These are phyloP conservation scores for Dunckerocampus dactyliophorus DNA, from an alignment of 2,113 vertebrate genomes.

Conservation along the genomic window DNA sequence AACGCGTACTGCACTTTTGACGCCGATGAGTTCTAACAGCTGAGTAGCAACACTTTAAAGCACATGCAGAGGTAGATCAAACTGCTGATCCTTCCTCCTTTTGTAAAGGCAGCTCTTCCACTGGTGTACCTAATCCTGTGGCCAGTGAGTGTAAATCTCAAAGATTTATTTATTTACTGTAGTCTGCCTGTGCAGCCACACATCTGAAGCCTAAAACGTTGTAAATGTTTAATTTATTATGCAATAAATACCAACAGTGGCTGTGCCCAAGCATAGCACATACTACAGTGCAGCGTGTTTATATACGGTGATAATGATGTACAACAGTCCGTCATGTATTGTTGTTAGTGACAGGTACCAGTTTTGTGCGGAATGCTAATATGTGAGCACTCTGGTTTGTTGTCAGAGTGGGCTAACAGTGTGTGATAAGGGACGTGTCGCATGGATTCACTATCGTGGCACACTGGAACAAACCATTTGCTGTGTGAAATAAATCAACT, in stretches of 20 bases:
- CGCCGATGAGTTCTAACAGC: too few relatives aligned
- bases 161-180: background rate
- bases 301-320: conserved; percentile 30
- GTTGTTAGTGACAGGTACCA: conserved; percentile 57
- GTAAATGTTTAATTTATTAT: conserved; percentile 52
- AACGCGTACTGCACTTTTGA: too few relatives aligned
- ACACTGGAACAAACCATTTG: conserved; percentile 25
- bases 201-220: conserved; percentile 20
- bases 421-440: conserved; percentile 45
- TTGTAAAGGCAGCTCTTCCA: too few relatives aligned
- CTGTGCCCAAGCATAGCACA: conserved; percentile 39
- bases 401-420: conserved; percentile 36
- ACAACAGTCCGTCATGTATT: conserved; percentile 42
- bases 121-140: background rate
- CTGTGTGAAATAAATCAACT: conserved; percentile 56
- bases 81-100: too few relatives aligned
- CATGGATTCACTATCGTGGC: conserved; percentile 38
- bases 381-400: conserved; percentile 43
- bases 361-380: conserved; percentile 56
- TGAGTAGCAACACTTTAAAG: too few relatives aligned
- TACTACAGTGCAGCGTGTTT: conserved; percentile 24
- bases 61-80: too few relatives aligned
- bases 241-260: conserved; percentile 42
- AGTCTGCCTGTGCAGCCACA: too few relatives aligned
- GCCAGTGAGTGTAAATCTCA: background rate